Base-by-base conservation (phyloP, 2,797 vertebrate genomes). In the Pogoniulus pusillus region DNA sequence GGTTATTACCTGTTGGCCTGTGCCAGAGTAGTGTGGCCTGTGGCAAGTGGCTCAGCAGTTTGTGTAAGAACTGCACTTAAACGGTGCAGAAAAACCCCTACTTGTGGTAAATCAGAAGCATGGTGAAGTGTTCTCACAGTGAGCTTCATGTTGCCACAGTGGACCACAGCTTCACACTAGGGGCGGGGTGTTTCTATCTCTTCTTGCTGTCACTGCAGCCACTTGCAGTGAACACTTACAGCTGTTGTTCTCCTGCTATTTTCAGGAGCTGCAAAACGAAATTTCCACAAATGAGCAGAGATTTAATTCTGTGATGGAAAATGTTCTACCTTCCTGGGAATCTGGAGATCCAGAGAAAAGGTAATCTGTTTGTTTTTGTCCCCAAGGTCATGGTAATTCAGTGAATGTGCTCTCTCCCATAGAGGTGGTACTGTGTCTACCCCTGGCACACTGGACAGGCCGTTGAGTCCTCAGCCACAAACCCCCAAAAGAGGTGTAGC, bases 181-280 rank as follows among this genome's bases (percentile, higher is more conserved):
- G n/a, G n/a, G n/a, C n/a, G n/a, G n/a, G n/a, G n/a, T n/a, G n/a
- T n/a, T n/a, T n/a, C n/a, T n/a, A n/a, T n/a, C n/a, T n/a, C n/a
- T n/a, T n/a, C n/a, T n/a, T n/a, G n/a, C n/a, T n/a, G n/a, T n/a
- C n/a, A n/a, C n/a, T n/a, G n/a, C n/a, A n/a, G n/a, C n/a, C n/a
- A n/a, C n/a, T n/a, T n/a, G n/a, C 65, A 62, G 17, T n/a, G 19
- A 47, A 22, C 55, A 80, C 27, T 57, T 85, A 78, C 90, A 82
- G 39, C 34, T 94, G 62, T 39, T 89, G 8, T 94, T 95, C 79
- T 81, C 30, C 8, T 41, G 34, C 16, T 85, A 32, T 91, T 94
- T 93, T 59, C 96, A 99, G 99, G 96, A 97, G 81, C 98, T 99
- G 92, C 98, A 98, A 97, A 98, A 97, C 3, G 98, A 99, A 96